Conservation (phyloP, 2,113 vertebrate genomes). For the Halcyon senegalensis region DNA sequence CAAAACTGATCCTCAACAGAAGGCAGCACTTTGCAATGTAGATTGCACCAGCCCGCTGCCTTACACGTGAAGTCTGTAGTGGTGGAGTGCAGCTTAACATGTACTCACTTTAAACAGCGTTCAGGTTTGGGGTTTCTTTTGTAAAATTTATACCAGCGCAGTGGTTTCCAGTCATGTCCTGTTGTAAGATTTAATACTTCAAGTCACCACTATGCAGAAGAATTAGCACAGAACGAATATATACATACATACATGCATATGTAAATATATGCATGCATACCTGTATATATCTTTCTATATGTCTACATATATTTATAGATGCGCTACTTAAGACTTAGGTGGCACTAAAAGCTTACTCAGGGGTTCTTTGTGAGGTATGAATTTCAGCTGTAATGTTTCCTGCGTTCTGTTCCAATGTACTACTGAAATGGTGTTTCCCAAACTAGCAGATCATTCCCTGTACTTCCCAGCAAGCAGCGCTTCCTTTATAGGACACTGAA, state of each 20-base stretch:
- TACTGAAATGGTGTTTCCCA: background rate
- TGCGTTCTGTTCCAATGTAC: background rate
- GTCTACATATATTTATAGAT: background rate
- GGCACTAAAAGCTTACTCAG: background rate
- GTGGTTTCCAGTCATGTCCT: background rate
- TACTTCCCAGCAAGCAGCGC: background rate
- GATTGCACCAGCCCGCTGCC: background rate
- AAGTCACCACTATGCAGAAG: background rate
- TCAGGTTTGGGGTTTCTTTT: background rate
- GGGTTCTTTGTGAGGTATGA: background rate
- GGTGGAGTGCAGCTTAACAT: background rate
- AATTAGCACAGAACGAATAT: background rate
- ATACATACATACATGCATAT: background rate
- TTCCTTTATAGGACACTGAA: background rate
- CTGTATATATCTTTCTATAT: background rate
- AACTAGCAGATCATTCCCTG: background rate
- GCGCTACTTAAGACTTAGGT: fast-evolving
- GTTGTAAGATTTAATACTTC: background rate
- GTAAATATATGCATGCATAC: too few relatives aligned
- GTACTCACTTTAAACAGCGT: background rate
- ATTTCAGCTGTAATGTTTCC: background rate
- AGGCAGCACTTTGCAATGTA: background rate
- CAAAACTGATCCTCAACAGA: constrained; percentile 6
- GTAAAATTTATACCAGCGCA: background rate
- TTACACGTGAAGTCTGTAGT: background rate